A percentile compares a stretch with the other conserved stretches of the same genome.
Conservation (phyloP, 2,113 vertebrate species). For the Cranoglanis bouderius region DNA sequence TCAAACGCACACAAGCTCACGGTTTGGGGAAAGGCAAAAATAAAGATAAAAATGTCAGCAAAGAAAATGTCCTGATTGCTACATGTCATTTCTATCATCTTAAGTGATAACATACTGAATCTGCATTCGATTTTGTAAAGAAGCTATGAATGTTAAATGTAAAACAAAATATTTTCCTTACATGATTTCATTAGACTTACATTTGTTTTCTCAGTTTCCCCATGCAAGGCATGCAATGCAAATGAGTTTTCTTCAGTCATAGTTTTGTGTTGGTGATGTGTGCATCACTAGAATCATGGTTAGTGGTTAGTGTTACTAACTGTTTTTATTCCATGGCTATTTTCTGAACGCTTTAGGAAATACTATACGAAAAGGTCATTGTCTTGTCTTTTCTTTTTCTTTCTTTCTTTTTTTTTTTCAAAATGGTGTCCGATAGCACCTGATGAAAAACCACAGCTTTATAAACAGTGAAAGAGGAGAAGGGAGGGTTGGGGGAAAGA, state of each 20-base stretch:
- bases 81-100: slow-evolving; percentile 53
- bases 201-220: slow-evolving; percentile 77
- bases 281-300: slow-evolving; percentile 47
- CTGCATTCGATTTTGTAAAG: slow-evolving; percentile 84
- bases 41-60: slow-evolving; percentile 64
- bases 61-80: slow-evolving; percentile 70
- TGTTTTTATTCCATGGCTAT: slow-evolving; percentile 1
- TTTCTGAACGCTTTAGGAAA: slow-evolving; percentile 19
- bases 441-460: slow-evolving; percentile 55
- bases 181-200: slow-evolving; percentile 78
- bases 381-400: slow-evolving; percentile 33
- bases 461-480: slow-evolving; percentile 37
- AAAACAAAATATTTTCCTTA: slow-evolving; percentile 73
- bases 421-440: slow-evolving; percentile 49
- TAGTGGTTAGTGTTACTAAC: slow-evolving; percentile 26
- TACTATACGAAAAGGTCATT: slow-evolving; percentile 51
- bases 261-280: slow-evolving; percentile 47
- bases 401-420: slow-evolving; percentile 26
- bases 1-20: slow-evolving; percentile 56
- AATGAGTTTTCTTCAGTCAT: slow-evolving; percentile 66
- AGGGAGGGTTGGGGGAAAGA: background rate
- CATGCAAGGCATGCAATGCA: slow-evolving; percentile 96
- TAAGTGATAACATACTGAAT: slow-evolving; percentile 71
- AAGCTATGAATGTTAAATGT: slow-evolving; percentile 79
- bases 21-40: slow-evolving; percentile 71